phyloP scores from a whole-genome alignment of 2,888 invertebrate genomes.

The Lasioglossum lativentre region DNA sequence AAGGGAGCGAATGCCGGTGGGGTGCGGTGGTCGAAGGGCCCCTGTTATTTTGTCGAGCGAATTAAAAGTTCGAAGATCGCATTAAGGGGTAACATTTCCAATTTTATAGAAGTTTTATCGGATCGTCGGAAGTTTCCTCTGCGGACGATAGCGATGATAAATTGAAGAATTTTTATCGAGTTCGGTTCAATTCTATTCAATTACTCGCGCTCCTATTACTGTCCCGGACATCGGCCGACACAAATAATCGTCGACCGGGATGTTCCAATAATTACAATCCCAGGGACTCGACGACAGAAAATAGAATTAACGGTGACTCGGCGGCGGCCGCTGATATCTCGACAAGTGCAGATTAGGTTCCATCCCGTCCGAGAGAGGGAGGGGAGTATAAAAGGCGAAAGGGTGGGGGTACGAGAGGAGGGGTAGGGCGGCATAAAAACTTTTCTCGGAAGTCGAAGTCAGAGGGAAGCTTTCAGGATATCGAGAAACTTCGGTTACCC shows the following conservation, averaged over 20 bases:
- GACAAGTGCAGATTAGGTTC: constrained; percentile 63
- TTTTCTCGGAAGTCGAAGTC: constrained; percentile 68
- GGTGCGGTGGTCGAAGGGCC: background rate
- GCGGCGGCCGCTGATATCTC: constrained; percentile 53
- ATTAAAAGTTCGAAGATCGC: constrained; percentile 18
- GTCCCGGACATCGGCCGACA: constrained; percentile 16
- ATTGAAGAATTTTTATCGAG: constrained; percentile 47
- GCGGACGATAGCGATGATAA: constrained; percentile 20
- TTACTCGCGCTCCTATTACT: constrained; percentile 51
- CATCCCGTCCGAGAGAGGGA: constrained; percentile 6
- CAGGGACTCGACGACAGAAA: constrained; percentile 46
- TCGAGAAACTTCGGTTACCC: constrained; percentile 75
- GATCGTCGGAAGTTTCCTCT: constrained; percentile 21
- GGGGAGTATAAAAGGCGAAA: constrained; percentile 42
- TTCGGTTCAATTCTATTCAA: constrained; percentile 43
- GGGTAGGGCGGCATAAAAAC: constrained; percentile 54
- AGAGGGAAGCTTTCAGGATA: constrained; percentile 76
- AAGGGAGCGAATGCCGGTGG: background rate
- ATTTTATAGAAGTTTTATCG: constrained; percentile 17
- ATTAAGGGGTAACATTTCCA: constrained; percentile 14
- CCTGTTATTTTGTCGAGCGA: background rate
- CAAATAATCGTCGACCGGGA: constrained; percentile 54
- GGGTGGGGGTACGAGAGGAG: background rate
- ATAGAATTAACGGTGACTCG: constrained; percentile 64
- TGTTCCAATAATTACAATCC: constrained; percentile 62